Evolutionary conservation across 2,888 invertebrate species (phyloP), one percentile per base, ranked within the genome.

Genomic region (Lissocephala sabroskyi): DNA sequence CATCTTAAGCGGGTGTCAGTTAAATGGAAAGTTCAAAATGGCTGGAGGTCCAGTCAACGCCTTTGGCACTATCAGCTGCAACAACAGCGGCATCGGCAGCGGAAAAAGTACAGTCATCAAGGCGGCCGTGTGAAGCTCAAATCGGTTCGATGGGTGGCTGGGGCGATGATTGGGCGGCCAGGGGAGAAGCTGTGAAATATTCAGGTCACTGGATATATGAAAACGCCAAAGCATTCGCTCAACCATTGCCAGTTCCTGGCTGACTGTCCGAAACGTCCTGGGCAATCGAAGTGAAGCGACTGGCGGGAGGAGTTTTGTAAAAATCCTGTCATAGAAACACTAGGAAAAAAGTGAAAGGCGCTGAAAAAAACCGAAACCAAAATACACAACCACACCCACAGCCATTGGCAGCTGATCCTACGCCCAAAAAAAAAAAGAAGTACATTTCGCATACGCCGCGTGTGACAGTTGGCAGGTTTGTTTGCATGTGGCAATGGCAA

Each of bases 361-460:
- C 29, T 1, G 5, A 33, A 28, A 30, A 11, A 4, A 41, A 18
- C n/a, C 16, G 10, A 11, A 18, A 11, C 4, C 3, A 23, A 23
- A 23, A 23, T 3, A 23, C 3, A 23, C 3, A 23, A 55, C 49
- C 45, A 23, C 3, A 23, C 23, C 23, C 3, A 7, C 23, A 23
- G 7, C 3, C 3, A 23, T 7, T 3, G 23, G 3, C 7, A 23
- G 23, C 23, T 5, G 23, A 23, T n/a, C n/a, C n/a, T n/a, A n/a
- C n/a, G n/a, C n/a, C n/a, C n/a, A 33, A 10, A 7, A 16, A 33
- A 2, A 2, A 33, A 28, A 40, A 14, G 10, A 11, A 9, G n/a
- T 45, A 50, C 14, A 48, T 54, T 48, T 45, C 53, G 62, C 44
- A 62, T 60, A 51, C 58, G 53, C 16, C 62, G 41, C 42, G 41